Base-by-base conservation (phyloP, 1,140 invertebrate genomes). In the Drosophila oshimai region DNA sequence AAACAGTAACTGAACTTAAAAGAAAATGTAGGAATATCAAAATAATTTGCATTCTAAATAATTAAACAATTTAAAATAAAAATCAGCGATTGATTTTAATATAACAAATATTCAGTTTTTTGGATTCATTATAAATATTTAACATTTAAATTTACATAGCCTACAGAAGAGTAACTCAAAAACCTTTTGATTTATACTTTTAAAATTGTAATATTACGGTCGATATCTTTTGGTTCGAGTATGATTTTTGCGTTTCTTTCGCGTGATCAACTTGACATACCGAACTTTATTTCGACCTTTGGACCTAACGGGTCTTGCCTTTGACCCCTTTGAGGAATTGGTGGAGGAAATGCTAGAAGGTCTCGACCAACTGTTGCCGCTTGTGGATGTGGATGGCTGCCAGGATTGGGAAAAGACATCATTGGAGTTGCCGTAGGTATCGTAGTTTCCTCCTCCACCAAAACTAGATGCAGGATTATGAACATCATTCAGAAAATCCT, bases 161-260 rank as follows among this genome's bases (percentile, higher is more conserved):
- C 17, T 64, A 24, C 0, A 28, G 0, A 9, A 20, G 10, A 41
- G 34, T 47, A 36, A 67, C 39, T 70, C 2, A 1, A 17, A 20
- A 64, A 0, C n/a, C 44, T 1, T 31, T 13, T 31, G 10, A 9
- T n/a, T 31, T n/a, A 1, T 3, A 34, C 2, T 6, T 22, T 5
- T 7, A 12, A 9, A 22, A 5, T 2, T n/a, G 7, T 6, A 7
- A 13, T 5, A 1, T 28, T 53, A 83, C 9, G 49, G 26, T 7
- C 81, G 81, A 74, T 87, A 80, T 53, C 72, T 46, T 37, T 87
- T 87, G 0, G 73, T 44, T 29, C 61, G 54, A 13, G 81, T 71
- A 18, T 74, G 68, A 81, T 87, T 87, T 17, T 87, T 87, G 17
- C 81, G 81, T 41, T 87, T 87, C 55, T 74, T 77, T 4, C 81